Conservation (phyloP, 1,140 invertebrate genomes). For the Drosophila sproati region DNA sequence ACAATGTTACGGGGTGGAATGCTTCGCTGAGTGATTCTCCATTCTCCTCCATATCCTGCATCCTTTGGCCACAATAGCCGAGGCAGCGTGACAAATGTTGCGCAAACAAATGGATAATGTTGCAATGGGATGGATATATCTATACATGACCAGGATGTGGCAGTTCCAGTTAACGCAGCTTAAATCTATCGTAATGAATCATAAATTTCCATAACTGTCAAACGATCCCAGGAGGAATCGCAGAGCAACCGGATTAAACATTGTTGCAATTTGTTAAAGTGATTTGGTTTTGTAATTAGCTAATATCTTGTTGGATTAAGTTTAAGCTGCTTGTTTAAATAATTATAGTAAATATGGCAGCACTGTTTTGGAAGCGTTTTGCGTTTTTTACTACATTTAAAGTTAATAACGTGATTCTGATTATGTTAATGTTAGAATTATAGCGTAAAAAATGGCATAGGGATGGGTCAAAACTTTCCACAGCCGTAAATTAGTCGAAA, state of each 20-base stretch:
- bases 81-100: conserved; percentile 77
- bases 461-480: too few relatives aligned
- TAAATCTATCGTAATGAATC: conserved; percentile 67
- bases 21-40: conserved; percentile 54
- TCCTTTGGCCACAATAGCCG: conserved; percentile 28
- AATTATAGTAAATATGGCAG: not conserved
- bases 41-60: conserved; percentile 44
- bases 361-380: not conserved
- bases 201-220: conserved; percentile 83
- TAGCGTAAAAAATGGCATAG: too few relatives aligned
- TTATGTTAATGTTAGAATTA: too few relatives aligned
- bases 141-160: conserved; percentile 7
- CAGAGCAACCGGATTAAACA: conserved; percentile 31
- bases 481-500: too few relatives aligned
- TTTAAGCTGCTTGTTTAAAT: not conserved
- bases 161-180: conserved; percentile 26
- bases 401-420: too few relatives aligned
- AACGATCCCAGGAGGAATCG: conserved; percentile 46
- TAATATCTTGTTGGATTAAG: conserved; percentile 30
- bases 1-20: conserved; percentile 61
- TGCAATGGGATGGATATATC: conserved; percentile 34
- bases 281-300: conserved; percentile 55
- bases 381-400: too few relatives aligned
- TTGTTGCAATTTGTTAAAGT: conserved; percentile 57
- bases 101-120: conserved; percentile 80